Base-by-base conservation (phyloP, 2,113 vertebrate species). In the Marmota flaviventris region DNA sequence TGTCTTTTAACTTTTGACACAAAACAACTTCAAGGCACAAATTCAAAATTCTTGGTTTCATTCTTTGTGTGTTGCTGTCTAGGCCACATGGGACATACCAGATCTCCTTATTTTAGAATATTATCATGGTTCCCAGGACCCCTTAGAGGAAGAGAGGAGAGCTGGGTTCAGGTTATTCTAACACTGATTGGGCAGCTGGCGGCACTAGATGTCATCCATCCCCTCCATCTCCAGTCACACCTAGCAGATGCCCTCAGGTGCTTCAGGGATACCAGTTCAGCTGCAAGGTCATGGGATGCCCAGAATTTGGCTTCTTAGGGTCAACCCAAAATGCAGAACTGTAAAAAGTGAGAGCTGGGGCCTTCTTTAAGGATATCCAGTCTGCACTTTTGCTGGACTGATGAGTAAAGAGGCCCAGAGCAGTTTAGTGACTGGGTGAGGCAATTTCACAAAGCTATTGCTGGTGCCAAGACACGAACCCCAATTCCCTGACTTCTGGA, bases 1-100 rank as follows among this genome's bases (percentile, higher is more conserved):
- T 45, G 37, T 17, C 83, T 65, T 93, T 45, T 89, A 90, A 17
- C 12, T 79, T 73, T 63, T 93, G 20, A 58, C n/a, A 32, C 11
- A 78, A 92, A 58, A 85, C 34, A 91, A 20, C 39, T 73, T 61
- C 25, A 56, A 82, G 58, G 82, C 69, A 88, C 34, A 85, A 92
- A 79, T 75, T 8, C 72, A 48, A 17, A 72, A 53, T 81, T 76
- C 77, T 82, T 61, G 56, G 45, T 42, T 34, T 45, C 32, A 56
- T 67, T 48, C 20, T 81, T 42, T 75, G 82, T 20, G 72, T 13
- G 9, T 93, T 75, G 72, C 61, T 82, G 53, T 29, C 17, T 53
- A 67, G 22, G 42, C 51, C n/a, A 76, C 63, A 53, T 1, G 1
- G 69, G 70, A 65, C 53, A 20, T 8, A 27, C 12, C 69, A 37